These are phyloP conservation scores for Microcebus jonahi DNA, from an alignment of 2,113 vertebrate genomes.

Conservation along the genomic window DNA sequence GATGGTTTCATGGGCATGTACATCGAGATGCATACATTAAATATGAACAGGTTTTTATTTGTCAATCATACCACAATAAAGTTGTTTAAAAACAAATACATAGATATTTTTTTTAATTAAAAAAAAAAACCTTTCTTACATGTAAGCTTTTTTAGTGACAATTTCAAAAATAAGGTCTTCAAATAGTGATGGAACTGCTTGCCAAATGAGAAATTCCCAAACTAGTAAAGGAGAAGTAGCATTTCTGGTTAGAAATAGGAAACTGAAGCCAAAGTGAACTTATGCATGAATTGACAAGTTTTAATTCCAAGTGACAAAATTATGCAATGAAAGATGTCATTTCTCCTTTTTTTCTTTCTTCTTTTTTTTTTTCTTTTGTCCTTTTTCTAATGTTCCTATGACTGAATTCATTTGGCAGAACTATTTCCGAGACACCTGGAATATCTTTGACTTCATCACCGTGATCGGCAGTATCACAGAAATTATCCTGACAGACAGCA, in stretches of 20 bases:
- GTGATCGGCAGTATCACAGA: conserved; percentile 98
- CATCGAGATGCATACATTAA: not conserved
- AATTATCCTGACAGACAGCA: conserved; percentile 94
- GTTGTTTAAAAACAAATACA: not conserved
- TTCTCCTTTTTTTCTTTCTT: not conserved
- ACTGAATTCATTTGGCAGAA: conserved; percentile 87
- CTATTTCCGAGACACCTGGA: conserved; percentile 99
- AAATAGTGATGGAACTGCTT: conserved; percentile 20
- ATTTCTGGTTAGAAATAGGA: conserved; percentile 47
- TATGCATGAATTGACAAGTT: conserved; percentile 45
- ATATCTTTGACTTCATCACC: conserved; percentile 99
- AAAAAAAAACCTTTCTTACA: not conserved
- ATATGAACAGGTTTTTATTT: not conserved
- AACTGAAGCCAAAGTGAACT: conserved; percentile 52
- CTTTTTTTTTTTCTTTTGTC: not conserved
- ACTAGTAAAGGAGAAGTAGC: conserved; percentile 24
- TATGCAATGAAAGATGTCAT: conserved; percentile 30
- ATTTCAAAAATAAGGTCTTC: conserved; percentile 46
- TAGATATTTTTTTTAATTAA: not conserved
- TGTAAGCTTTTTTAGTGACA: conserved; percentile 33
- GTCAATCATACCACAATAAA: not conserved
- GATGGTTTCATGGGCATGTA: not conserved
- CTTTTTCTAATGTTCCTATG: not conserved
- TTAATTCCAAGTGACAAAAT: conserved; percentile 53
- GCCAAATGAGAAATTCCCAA: conserved; percentile 43